Evolutionary conservation across 2,113 vertebrate genomes (phyloP).

Genomic region (Colius striatus): DNA sequence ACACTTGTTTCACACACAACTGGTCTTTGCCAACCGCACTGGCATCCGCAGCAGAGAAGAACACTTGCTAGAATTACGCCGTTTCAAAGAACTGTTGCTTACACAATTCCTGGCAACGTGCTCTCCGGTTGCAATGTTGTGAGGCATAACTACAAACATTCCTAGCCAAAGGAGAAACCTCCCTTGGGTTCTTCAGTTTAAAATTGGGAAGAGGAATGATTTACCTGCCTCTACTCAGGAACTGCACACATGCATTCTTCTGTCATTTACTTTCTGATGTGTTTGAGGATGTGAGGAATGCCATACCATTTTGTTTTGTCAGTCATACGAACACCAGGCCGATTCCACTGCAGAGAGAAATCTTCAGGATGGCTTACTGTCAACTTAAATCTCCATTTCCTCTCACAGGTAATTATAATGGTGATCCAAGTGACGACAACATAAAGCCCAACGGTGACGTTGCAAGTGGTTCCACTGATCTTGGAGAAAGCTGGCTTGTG

Average conservation of each 20-base stretch:
- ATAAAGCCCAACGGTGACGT: constrained; percentile 79
- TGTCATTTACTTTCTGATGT: neutral
- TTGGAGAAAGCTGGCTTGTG: constrained; percentile 89
- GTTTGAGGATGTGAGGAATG: neutral
- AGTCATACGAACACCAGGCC: neutral
- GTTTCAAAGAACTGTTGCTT: neutral
- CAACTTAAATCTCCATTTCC: neutral
- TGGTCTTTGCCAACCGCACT: neutral
- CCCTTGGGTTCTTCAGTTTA: neutral
- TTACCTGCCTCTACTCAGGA: neutral
- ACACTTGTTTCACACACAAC: neutral
- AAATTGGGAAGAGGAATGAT: neutral
- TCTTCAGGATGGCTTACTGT: neutral
- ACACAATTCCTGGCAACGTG: neutral
- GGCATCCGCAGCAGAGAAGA: neutral
- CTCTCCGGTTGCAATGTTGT: neutral
- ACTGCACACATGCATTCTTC: neutral
- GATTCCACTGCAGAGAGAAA: neutral
- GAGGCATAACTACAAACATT: neutral
- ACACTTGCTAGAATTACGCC: neutral
- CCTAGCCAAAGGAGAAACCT: neutral
- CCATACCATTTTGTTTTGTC: neutral
- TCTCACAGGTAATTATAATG: constrained; percentile 86
- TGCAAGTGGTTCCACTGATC: constrained; percentile 77
- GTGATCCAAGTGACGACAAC: constrained; percentile 81